Conservation (phyloP, 2,888 invertebrate species). For the Tinea semifulvella region DNA sequence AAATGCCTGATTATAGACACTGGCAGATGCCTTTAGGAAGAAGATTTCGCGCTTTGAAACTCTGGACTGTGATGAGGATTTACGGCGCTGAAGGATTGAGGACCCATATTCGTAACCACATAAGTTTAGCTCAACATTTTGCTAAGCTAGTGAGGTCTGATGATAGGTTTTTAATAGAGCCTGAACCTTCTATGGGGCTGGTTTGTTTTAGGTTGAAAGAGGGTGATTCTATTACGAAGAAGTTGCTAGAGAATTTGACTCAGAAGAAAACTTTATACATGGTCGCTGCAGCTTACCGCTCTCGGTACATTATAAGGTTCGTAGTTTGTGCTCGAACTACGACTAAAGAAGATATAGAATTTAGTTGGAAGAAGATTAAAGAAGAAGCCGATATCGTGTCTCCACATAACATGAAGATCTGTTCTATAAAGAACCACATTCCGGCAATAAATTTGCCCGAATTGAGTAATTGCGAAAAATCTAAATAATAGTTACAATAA, state of each 20-base stretch:
- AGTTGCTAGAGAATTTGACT: constrained; percentile 76
- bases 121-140: constrained; percentile 80
- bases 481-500: too few relatives aligned
- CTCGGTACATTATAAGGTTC: constrained; percentile 79
- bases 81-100: constrained; percentile 85
- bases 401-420: constrained; percentile 26
- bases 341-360: constrained; percentile 75
- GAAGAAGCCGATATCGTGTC: constrained; percentile 56
- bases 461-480: constrained; percentile 41
- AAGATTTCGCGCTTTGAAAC: constrained; percentile 86
- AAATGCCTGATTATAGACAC: constrained; percentile 73
- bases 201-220: constrained; percentile 90
- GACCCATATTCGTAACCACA: constrained; percentile 78
- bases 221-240: constrained; percentile 73
- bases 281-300: constrained; percentile 77
- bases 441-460: constrained; percentile 41
- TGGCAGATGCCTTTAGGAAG: constrained; percentile 90
- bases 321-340: constrained; percentile 81
- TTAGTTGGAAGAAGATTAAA: constrained; percentile 75
- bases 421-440: constrained; percentile 34
- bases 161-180: constrained; percentile 80
- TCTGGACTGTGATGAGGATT: constrained; percentile 91
- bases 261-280: constrained; percentile 82
- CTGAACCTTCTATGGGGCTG: constrained; percentile 78
- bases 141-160: constrained; percentile 75